A percentile compares a stretch with the other conserved stretches of the same genome.
Conservation (phyloP, 2,888 invertebrate genomes). For the Eristalinus sepulchralis region DNA sequence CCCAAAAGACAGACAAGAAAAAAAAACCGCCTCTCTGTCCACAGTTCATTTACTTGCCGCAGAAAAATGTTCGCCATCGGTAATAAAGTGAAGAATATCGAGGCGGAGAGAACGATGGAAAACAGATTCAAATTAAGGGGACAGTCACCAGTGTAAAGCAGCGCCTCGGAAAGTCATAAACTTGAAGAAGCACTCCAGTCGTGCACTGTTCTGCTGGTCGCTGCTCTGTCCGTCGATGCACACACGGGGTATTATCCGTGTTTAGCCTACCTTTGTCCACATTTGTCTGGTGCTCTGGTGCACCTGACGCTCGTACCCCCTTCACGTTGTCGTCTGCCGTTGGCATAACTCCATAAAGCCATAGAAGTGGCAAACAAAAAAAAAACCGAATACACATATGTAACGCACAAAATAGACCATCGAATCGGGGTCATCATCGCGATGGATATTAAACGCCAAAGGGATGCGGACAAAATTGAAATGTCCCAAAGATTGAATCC, state of each 20-base stretch:
- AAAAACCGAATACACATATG: too few relatives aligned
- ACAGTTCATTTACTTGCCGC: too few relatives aligned
- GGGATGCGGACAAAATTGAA: too few relatives aligned
- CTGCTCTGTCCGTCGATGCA: neutral
- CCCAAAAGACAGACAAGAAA: neutral
- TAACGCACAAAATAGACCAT: too few relatives aligned
- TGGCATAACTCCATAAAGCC: constrained; percentile 12
- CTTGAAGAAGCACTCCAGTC: neutral
- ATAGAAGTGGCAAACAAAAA: constrained; percentile 4
- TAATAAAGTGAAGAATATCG: neutral
- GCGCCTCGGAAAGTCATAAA: neutral
- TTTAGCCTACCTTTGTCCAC: constrained; percentile 24
- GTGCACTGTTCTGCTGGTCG: neutral
- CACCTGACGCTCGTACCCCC: neutral
- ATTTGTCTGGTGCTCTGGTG: constrained; percentile 3
- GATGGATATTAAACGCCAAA: neutral
- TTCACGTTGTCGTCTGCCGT: neutral
- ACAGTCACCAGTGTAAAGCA: neutral
- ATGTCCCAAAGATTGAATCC: neutral
- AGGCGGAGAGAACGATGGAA: neutral
- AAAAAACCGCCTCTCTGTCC: neutral
- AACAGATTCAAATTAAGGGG: neutral
- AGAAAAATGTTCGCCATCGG: neutral
- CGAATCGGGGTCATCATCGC: too few relatives aligned
- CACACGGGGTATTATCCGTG: constrained; percentile 9